Conservation (phyloP, 2,888 invertebrate species). For the Dinocampus coccinellae region DNA sequence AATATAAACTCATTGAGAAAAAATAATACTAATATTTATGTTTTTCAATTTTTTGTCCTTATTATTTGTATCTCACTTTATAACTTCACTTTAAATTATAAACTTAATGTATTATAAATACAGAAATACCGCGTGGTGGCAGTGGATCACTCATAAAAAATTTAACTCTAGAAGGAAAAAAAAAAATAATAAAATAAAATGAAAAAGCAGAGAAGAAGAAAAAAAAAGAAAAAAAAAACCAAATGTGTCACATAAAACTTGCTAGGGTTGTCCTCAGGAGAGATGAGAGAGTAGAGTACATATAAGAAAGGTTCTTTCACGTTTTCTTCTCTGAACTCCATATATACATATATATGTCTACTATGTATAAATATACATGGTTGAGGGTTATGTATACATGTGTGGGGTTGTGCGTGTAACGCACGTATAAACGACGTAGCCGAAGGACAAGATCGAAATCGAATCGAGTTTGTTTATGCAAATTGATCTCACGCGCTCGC, state of each 20-base stretch:
- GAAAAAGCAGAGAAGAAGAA: background rate
- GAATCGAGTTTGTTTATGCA: slow-evolving; percentile 57
- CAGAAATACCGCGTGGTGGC: slow-evolving; percentile 13
- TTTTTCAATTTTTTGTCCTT: background rate
- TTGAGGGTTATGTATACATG: background rate
- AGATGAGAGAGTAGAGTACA: slow-evolving; percentile 3
- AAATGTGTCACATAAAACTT: slow-evolving; percentile 25
- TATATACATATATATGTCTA: slow-evolving; percentile 6
- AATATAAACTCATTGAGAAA: background rate
- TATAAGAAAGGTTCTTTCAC: slow-evolving; percentile 4
- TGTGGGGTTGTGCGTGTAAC: slow-evolving; percentile 33
- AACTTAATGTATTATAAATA: slow-evolving; percentile 13
- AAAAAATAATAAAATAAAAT: background rate
- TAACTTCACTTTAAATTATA: background rate
- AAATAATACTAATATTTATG: background rate
- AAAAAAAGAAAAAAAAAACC: background rate
- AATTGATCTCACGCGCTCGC: slow-evolving; percentile 48
- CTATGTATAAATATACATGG: background rate
- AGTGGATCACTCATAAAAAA: slow-evolving; percentile 18
- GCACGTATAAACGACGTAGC: slow-evolving; percentile 40
- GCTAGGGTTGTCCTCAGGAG: slow-evolving; percentile 10
- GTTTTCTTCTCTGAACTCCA: background rate
- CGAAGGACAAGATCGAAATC: slow-evolving; percentile 49
- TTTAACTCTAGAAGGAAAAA: background rate
- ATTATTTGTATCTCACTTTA: background rate